phyloP scores from a whole-genome alignment of 2,888 invertebrate genomes.

The Dynastes grantii region DNA sequence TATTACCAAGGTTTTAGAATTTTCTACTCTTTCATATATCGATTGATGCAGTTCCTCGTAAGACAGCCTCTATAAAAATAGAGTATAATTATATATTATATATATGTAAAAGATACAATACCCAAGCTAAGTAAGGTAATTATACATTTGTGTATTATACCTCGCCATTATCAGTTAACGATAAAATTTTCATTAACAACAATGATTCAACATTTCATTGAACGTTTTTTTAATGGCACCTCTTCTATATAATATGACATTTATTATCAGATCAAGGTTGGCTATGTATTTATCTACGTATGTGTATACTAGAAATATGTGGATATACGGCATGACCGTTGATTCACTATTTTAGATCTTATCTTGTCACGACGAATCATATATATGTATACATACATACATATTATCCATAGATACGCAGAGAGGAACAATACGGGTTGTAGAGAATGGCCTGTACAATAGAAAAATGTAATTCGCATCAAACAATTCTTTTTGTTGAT shows the following conservation, averaged over 20 bases:
- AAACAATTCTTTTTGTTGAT: too few relatives aligned
- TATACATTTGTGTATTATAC: slow-evolving; percentile 4
- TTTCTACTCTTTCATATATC: too few relatives aligned
- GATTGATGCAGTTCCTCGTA: too few relatives aligned
- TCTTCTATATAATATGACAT: slow-evolving; percentile 32
- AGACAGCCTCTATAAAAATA: neutral
- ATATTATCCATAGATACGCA: neutral
- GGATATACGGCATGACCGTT: neutral
- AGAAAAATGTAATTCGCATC: too few relatives aligned
- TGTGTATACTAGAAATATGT: neutral
- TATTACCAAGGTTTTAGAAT: too few relatives aligned
- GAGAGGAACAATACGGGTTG: slow-evolving; percentile 1
- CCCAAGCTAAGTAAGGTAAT: neutral
- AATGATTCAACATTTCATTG: slow-evolving; percentile 42
- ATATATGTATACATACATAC: neutral
- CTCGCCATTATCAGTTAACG: slow-evolving; percentile 18
- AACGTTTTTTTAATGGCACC: slow-evolving; percentile 31
- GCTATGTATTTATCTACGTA: slow-evolving; percentile 16
- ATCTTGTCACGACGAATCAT: slow-evolving; percentile 17
- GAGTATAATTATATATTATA: neutral
- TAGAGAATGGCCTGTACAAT: neutral
- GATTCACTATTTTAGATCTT: slow-evolving; percentile 12
- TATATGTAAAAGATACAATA: neutral
- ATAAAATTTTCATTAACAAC: slow-evolving; percentile 40
- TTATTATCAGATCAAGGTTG: slow-evolving; percentile 38